A percentile compares a stretch with the other conserved stretches of the same genome.
Conservation (phyloP, 2,113 vertebrate species). For the Lasiurus borealis region DNA sequence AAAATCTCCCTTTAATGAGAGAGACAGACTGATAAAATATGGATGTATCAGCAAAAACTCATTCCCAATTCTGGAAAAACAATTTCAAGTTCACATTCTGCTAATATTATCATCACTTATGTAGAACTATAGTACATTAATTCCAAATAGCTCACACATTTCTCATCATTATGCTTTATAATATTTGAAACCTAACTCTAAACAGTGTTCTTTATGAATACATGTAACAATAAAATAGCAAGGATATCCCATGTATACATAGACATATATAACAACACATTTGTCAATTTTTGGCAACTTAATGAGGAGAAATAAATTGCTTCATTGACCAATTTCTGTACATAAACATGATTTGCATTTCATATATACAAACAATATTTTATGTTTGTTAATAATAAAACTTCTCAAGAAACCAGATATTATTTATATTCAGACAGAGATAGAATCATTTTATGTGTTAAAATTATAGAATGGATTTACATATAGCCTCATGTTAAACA, state of each 20-base stretch:
- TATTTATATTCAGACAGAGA: not conserved
- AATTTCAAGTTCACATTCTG: not conserved
- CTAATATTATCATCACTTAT: not conserved
- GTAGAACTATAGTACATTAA: not conserved
- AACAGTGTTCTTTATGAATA: not conserved
- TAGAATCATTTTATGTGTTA: not conserved
- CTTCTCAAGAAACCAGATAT: not conserved
- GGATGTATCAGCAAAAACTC: not conserved
- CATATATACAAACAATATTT: not conserved
- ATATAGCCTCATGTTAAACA: not conserved
- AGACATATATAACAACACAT: not conserved
- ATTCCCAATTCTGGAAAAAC: slow-evolving; percentile 8
- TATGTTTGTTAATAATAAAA: not conserved
- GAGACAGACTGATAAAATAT: slow-evolving; percentile 28
- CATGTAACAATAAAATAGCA: not conserved
- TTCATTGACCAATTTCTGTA: not conserved
- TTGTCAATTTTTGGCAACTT: not conserved
- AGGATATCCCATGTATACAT: not conserved
- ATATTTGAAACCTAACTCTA: not conserved
- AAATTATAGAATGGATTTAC: not conserved
- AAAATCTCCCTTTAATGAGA: slow-evolving; percentile 1
- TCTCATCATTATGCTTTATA: not conserved
- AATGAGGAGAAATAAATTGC: slow-evolving; percentile 3
- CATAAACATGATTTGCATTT: not conserved
- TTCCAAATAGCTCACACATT: not conserved